Evolutionary conservation across 1,140 invertebrate species (phyloP), one percentile per base, ranked within the genome.

Genomic region (Luehdorfia chinensis): DNA sequence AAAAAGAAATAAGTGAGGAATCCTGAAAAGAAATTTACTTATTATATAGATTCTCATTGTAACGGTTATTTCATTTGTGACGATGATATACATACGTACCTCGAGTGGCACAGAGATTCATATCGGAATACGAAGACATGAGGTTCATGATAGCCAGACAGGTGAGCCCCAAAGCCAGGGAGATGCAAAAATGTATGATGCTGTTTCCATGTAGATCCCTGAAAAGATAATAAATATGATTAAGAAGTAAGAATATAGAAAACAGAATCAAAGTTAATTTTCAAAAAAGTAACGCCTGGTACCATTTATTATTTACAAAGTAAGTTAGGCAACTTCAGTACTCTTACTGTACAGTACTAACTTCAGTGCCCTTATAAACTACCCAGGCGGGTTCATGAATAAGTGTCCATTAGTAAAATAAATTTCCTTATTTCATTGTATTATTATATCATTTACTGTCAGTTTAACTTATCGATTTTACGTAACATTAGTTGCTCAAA

Each of bases 131-230:
- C 36, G 68, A 75, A n/a, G 34, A 18, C 32, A 69, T 41, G 9
- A 78, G 23, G 8, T 76, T 77, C 46, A 77, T 56, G 7, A 63
- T 55, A 4, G 53, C 44, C 15, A 78, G 43, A 39, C 75, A 47
- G 25, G 43, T 36, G 4, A 79, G 56, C 6, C 61, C 76, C 7
- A 73, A 34, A 0, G 63, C 63, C 3, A 74, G 51, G 27, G 67
- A 71, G 1, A 27, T 28, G 25, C 79, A 84, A 28, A 77, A 76
- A 33, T 63, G 71, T 3, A 77, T 67, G 8, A 84, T 69, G 50
- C 75, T 80, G 32, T 77, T 80, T 7, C 79, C 79, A 39, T 69
- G 66, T 12, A 80, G 49, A 36, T 84, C 76, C 34, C 79, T 84
- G 62, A 30, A 70, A 76, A 13, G 33, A 47, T 39, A 16, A 28